Base-by-base conservation (phyloP, 2,113 vertebrate genomes). In the Ceratotherium simum region DNA sequence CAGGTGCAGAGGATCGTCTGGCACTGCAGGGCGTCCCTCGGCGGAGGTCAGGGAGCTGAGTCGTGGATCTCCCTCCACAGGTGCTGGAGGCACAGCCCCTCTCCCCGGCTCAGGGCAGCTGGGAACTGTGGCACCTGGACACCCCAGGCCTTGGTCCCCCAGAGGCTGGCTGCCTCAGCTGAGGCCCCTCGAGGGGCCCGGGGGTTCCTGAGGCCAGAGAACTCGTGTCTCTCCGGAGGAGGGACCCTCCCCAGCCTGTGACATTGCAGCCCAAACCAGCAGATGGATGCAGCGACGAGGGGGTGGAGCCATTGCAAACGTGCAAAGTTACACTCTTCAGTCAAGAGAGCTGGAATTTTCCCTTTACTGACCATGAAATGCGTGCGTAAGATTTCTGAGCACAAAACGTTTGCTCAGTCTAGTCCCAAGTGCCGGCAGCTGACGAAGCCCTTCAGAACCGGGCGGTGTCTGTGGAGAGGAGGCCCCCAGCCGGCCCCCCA, bases 271-370 rank as follows among this genome's bases (percentile, higher is more conserved):
- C 33, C 51, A 29, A 58, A 65, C 13, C 10, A 5, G 51, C n/a
- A 54, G 25, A 76, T 42, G 60, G 69, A 46, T 27, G 39, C 51
- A 65, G 70, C 70, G 29, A 33, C 70, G 27, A 73, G 65, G 84
- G 69, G 80, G 60, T 11, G 5, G 39, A 0, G 1, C 3, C 6
- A 21, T 48, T 54, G 33, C 48, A 60, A 91, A 93, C 0, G 6
- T 56, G 27, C 64, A 70, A 33, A 54, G 75, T 87, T 48, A 81
- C 69, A 78, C 72, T 51, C 46, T 46, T 46, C 92, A 94, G 69
- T 76, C 97, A 83, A 90, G 1, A 42, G 33, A 75, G 54, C 80
- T 11, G 64, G 86, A 64, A 89, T 85, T 42, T 65, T 85, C 75
- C 79, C 80, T 87, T 95, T 46, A n/a, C 42, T 70, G 80, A 73